These are phyloP conservation scores for Sorex araneus DNA, from an alignment of 2,113 vertebrate species.

Conservation along the genomic window DNA sequence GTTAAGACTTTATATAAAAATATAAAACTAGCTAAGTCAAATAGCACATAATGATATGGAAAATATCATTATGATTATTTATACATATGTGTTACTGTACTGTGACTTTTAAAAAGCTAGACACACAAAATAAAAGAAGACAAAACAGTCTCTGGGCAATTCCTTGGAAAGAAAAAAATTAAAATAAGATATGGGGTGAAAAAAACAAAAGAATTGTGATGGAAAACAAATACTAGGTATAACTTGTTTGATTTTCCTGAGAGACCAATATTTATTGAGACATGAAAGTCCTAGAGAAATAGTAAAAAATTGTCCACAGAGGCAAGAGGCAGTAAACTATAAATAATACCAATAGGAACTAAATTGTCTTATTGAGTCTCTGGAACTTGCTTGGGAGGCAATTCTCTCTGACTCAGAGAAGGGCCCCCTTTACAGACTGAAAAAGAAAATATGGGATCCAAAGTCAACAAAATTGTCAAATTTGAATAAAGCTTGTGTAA, in stretches of 20 bases:
- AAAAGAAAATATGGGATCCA: constrained; percentile 25
- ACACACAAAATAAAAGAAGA: background rate
- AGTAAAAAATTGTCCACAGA: background rate
- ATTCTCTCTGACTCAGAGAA: background rate
- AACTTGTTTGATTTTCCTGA: background rate
- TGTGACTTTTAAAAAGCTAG: constrained; percentile 63
- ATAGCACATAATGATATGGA: constrained; percentile 62
- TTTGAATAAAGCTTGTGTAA: no score
- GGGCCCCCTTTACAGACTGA: background rate
- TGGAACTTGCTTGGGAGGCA: background rate
- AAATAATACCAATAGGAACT: constrained; percentile 6
- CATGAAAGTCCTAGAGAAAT: background rate
- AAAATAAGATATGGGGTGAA: background rate
- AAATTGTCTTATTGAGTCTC: background rate
- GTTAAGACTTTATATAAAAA: constrained; percentile 56
- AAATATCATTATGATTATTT: constrained; percentile 69
- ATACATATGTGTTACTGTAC: constrained; percentile 30
- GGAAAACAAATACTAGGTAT: constrained; percentile 13
- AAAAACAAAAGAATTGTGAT: background rate
- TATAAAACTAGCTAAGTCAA: constrained; percentile 73
- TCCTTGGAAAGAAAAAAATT: constrained; percentile 35
- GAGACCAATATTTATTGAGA: constrained; percentile 15
- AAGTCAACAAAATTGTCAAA: background rate
- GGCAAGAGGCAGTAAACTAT: background rate
- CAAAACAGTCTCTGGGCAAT: constrained; percentile 42